Evolutionary conservation across 35 echinoderm and acorn worm genomes (phyloP), one percentile per base, ranked within the genome.

Genomic region (Amphiura filiformis): DNA sequence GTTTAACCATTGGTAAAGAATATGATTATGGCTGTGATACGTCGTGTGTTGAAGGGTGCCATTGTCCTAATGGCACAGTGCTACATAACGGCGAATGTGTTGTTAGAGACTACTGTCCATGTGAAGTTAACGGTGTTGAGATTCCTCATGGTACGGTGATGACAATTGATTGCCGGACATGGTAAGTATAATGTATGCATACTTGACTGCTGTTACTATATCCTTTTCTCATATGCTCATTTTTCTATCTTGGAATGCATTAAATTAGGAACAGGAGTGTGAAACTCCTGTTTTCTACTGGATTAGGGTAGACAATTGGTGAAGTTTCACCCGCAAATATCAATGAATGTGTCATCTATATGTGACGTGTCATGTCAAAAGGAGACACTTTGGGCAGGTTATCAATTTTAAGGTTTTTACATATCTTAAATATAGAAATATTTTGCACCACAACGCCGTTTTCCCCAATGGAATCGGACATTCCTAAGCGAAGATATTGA

Each of bases 1-100:
- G 83, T 61, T 65, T 37, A 0, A 32, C 56, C 0, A 34, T 31
- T 34, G 31, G 64, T 22, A n/a, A 56, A 15, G 32, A 34, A 15
- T 13, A 65, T 37, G 56, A 85, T 33, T 85, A 85, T 40, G 83
- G 83, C 26, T 85, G 83, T n/a, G 83, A 85, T 34, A 5, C 13
- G 37, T 26, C 26, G 26, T 85, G 83, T 61, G 83, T 85, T 31
- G 83, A 85, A 61, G 83, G 83, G 15, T 85, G 83, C 56, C 83
- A 85, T 28, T 85, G 83, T 37, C 83, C 83, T 30, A 61, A 85
- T 37, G 83, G 83, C 20, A 56, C 33, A 34, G 83, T 85, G 31
- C 83, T 85, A 0, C 64, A 65, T 40, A 56, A 61, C 12, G 83
- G 64, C 33, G 56, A 85, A 37, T 85, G 83, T 65, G 39, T 85